Evolutionary conservation across 2,113 vertebrate genomes (phyloP), one percentile per base, ranked within the genome.

Genomic region (Syngnathoides biaculeatus): DNA sequence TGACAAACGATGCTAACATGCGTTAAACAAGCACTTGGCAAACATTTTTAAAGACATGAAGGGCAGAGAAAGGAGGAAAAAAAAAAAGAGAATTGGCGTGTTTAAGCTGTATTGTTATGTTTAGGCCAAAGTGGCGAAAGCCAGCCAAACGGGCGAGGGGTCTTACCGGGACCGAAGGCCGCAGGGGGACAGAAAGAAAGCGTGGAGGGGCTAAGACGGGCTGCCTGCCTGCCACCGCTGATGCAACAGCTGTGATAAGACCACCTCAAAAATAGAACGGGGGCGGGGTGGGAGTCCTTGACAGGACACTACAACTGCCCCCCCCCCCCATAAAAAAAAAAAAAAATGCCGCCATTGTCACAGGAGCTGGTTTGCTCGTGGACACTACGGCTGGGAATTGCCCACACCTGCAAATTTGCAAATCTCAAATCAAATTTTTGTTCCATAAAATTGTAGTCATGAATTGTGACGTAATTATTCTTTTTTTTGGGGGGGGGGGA

Each of bases 191-290:
- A 77, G 75, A 66, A 82, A 81, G 79, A n/a, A n/a, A 88, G 88
- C 84, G 78, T 71, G 19, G 82, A 82, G 76, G 82, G 82, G 67
- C 65, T 86, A 24, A 76, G 77, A 77, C 73, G 30, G 73, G 60
- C 85, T 78, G 47, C 27, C 85, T 78, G 47, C 27, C 26, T 57
- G 79, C 75, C 83, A 79, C 76, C 79, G 74, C 79, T 77, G 68
- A 79, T 65, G 82, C 85, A 81, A 90, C 92, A 92, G 91, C 92
- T 92, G 92, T 79, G 84, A 90, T 85, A 88, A 82, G 87, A 87
- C 82, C 85, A 71, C 83, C 92, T 90, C 87, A 90, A 92, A 92
- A 92, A 93, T 92, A 93, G 89, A 76, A 81, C 80, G 27, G 75
- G 69, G 75, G 69, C 30, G 67, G 72, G 76, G 65, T 75, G 64